Conservation (phyloP, 2,797 vertebrate genomes). For the Sebastes kiyomatsui region DNA sequence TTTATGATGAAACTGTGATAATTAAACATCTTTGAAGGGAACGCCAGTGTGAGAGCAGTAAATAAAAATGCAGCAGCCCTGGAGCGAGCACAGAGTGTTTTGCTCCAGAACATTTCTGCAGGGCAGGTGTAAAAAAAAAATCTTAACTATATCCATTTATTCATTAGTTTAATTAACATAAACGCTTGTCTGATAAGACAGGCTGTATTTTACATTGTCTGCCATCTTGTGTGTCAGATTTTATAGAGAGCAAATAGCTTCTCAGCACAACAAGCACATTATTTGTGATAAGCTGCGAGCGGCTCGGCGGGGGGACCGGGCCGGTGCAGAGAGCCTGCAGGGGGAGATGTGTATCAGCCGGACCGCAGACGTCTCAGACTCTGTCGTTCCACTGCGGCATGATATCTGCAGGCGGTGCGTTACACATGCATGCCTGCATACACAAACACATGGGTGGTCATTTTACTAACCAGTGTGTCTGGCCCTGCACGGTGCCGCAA, state of each 20-base stretch:
- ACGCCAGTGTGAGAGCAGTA: slow-evolving; percentile 20
- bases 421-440: neutral
- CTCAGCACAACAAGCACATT: neutral
- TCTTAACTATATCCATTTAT: neutral
- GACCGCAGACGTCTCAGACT: neutral
- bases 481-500: neutral
- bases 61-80: slow-evolving; percentile 16
- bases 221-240: neutral
- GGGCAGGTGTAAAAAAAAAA: slow-evolving; percentile 27
- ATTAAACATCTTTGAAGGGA: slow-evolving; percentile 50
- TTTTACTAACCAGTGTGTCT: neutral
- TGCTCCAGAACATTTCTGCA: slow-evolving; percentile 21
- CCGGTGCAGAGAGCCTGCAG: neutral
- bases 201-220: neutral
- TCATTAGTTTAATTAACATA: slow-evolving; percentile 20
- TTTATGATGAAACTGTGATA: slow-evolving; percentile 45
- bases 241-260: neutral
- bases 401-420: slow-evolving; percentile 11
- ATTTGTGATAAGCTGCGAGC: neutral
- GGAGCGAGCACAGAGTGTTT: neutral
- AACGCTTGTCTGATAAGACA: neutral
- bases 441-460: neutral
- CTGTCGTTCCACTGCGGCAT: neutral
- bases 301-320: neutral
- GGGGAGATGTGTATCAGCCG: neutral